phyloP scores from a whole-genome alignment of 1,140 invertebrate species.

The Drosophila murphyi region DNA sequence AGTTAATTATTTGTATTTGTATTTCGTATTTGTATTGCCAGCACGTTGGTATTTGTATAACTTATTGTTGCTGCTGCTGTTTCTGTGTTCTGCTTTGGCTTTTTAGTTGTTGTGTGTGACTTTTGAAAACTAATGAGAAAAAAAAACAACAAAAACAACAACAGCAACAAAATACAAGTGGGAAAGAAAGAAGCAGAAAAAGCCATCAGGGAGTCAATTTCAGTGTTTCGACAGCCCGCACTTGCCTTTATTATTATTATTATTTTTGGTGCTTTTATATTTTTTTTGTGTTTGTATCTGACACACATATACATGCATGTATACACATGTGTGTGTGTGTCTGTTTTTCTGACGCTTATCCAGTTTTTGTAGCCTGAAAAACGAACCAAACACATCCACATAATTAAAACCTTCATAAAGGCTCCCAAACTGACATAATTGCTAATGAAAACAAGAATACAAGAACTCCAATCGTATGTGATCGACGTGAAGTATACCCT shows the following conservation, averaged over 20 bases:
- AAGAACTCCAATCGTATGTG: neutral
- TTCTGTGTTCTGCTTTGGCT: conserved; percentile 17
- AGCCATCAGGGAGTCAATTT: conserved; percentile 48
- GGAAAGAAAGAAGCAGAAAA: conserved; percentile 17
- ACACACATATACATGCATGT: conserved; percentile 28
- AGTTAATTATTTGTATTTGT: conserved; percentile 81
- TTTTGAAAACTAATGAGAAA: conserved; percentile 31
- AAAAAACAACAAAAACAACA: conserved; percentile 35
- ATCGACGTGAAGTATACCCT: neutral
- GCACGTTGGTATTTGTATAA: conserved; percentile 77
- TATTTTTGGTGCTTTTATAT: neutral
- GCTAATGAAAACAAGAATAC: neutral
- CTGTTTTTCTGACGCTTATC: conserved; percentile 40
- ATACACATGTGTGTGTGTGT: neutral
- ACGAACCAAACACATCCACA: conserved; percentile 2
- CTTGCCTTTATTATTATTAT: conserved; percentile 17
- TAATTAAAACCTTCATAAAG: conserved; percentile 22
- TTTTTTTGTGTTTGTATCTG: conserved; percentile 14
- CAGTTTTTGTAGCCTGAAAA: neutral
- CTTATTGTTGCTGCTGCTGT: conserved; percentile 30
- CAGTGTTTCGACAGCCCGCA: conserved; percentile 39
- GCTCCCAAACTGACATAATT: neutral
- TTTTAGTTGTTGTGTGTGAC: conserved; percentile 56
- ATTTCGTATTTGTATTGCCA: conserved; percentile 77
- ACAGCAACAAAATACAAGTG: neutral